A percentile compares a stretch with the other conserved stretches of the same genome.
These are phyloP conservation scores for Calyptommatus sinebrachiatus DNA, from an alignment of 2,113 vertebrate species.

Conservation along the genomic window DNA sequence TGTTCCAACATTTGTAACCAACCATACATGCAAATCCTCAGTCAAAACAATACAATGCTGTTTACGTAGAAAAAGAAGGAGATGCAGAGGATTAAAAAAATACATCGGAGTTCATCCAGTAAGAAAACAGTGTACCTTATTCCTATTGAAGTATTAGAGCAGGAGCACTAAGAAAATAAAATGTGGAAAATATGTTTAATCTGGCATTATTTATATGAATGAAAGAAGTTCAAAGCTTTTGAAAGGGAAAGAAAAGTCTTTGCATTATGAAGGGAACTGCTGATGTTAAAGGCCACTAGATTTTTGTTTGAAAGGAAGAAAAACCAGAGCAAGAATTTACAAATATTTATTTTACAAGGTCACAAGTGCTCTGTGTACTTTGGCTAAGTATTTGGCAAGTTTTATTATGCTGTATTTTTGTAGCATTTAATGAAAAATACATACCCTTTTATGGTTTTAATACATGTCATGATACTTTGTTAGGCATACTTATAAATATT, in stretches of 20 bases:
- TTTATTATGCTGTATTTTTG: constrained; percentile 17
- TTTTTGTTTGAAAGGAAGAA: constrained; percentile 34
- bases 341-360: constrained; percentile 72
- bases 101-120: not conserved
- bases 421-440: constrained; percentile 11
- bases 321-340: constrained; percentile 46
- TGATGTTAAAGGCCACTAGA: constrained; percentile 55
- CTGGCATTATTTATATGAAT: constrained; percentile 51
- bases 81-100: constrained; percentile 42
- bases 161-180: not conserved
- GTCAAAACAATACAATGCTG: constrained; percentile 40
- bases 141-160: constrained; percentile 31
- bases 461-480: not conserved
- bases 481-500: constrained; percentile 33
- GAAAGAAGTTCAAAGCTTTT: constrained; percentile 48
- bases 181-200: constrained; percentile 46
- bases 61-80: constrained; percentile 25
- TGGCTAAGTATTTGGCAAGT: constrained; percentile 46
- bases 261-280: constrained; percentile 50
- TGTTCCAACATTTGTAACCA: constrained; percentile 48
- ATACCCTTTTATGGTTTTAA: constrained; percentile 39
- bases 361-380: constrained; percentile 48
- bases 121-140: not conserved
- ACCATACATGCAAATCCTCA: constrained; percentile 54
- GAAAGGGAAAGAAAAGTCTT: constrained; percentile 44